Conservation (phyloP, 2,797 vertebrate species). For the Sternarchorhynchus goeldii region DNA sequence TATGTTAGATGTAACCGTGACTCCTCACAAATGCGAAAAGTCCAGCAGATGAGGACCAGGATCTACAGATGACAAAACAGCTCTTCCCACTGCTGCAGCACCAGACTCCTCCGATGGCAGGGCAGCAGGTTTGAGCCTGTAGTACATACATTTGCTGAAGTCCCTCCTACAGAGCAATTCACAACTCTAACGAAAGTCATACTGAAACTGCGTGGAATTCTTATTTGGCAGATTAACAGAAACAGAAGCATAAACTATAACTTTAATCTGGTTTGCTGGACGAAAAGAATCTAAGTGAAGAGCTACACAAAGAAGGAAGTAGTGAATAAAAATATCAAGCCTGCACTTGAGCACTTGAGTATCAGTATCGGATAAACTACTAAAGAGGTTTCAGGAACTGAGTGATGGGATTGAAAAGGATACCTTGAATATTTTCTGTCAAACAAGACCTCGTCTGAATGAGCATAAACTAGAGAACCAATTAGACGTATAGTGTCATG, state of each 20-base stretch:
- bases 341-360: too few species aligned
- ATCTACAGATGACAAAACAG: background rate
- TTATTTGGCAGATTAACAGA: conserved; percentile 22
- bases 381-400: background rate
- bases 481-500: background rate
- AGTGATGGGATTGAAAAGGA: background rate
- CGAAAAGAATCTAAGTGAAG: background rate
- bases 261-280: conserved; percentile 9
- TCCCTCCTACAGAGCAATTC: conserved; percentile 10
- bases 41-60: background rate
- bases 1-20: conserved; percentile 38
- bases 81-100: background rate
- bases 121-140: conserved; percentile 6
- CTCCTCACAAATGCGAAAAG: conserved; percentile 29
- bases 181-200: conserved; percentile 5
- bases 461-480: background rate
- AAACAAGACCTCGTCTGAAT: background rate
- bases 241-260: conserved; percentile 17
- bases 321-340: too few species aligned
- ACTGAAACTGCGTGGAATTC: background rate
- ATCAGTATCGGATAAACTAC: background rate
- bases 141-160: conserved; percentile 1
- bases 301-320: background rate
- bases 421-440: background rate
- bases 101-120: background rate